phyloP scores from a whole-genome alignment of 2,113 vertebrate species.

The Mobula birostris region DNA sequence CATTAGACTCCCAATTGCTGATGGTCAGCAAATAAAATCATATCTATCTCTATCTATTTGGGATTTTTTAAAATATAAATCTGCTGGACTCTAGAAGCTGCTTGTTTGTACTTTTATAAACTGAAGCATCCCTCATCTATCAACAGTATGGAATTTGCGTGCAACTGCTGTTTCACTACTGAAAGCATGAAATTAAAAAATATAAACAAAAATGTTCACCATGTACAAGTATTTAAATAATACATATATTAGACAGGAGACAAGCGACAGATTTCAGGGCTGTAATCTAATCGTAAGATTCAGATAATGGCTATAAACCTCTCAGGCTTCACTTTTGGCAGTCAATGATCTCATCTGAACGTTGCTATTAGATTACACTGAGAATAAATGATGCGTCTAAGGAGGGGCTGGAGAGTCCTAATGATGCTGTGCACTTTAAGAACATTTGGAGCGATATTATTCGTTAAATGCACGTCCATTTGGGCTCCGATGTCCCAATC shows the following conservation, averaged over 20 bases:
- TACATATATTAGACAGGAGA: background rate
- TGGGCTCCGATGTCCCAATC: background rate
- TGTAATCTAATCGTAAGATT: constrained; percentile 27
- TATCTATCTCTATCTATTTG: background rate
- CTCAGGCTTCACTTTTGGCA: constrained; percentile 19
- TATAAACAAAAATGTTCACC: constrained; percentile 7
- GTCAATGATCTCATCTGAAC: constrained; percentile 23
- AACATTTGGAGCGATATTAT: background rate
- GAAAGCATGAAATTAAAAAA: background rate
- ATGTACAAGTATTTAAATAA: constrained; percentile 3
- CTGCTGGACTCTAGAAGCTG: background rate
- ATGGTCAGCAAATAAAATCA: background rate
- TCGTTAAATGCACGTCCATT: background rate
- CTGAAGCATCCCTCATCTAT: background rate
- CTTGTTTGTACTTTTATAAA: background rate
- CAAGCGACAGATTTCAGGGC: background rate
- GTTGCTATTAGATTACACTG: constrained; percentile 29
- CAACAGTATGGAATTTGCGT: background rate
- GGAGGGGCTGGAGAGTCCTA: background rate
- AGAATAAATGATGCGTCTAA: background rate
- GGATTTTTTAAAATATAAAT: background rate
- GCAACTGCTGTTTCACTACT: background rate
- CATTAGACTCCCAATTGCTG: background rate
- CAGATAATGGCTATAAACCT: constrained; percentile 13
- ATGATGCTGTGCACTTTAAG: background rate